Percentiles rank a stretch among this genome's conserved stretches.
Evolutionary conservation across 30 jellyfish, hydroid and myxozoan species (phyloP).

Genomic region (Calvadosia cruxmelitensis): DNA sequence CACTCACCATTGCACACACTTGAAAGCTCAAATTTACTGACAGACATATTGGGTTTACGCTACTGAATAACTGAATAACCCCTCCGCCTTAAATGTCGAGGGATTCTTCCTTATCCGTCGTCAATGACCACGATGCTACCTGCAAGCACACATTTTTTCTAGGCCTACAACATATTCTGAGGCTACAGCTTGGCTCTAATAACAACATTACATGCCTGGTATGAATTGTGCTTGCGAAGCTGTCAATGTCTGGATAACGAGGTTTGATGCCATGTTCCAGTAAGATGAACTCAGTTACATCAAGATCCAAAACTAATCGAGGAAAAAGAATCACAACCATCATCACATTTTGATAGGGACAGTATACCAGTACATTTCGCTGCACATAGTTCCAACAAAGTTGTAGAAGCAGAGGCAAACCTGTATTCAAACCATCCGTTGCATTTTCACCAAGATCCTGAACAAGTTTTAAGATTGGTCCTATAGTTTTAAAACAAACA

Average conservation of each 20-base stretch:
- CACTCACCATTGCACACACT: no score
- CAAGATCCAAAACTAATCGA: slow-evolving; percentile 82
- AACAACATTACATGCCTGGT: slow-evolving; percentile 8
- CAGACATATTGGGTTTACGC: no score
- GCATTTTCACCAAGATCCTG: slow-evolving; percentile 71
- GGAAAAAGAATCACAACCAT: no score
- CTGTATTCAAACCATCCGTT: slow-evolving; percentile 57
- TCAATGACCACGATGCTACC: no score
- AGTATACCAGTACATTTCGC: not conserved
- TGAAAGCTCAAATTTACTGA: no score
- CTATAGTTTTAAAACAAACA: slow-evolving; percentile 5
- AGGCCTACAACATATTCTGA: not conserved
- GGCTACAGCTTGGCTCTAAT: not conserved
- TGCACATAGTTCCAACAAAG: not conserved
- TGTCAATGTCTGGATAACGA: slow-evolving; percentile 30
- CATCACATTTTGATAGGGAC: no score
- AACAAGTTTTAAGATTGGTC: slow-evolving; percentile 41
- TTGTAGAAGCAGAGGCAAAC: slow-evolving; percentile 11
- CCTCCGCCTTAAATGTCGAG: no score
- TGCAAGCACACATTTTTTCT: not conserved
- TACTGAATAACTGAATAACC: no score
- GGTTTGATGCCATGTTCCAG: slow-evolving; percentile 60
- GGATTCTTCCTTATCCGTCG: no score
- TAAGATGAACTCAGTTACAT: slow-evolving; percentile 68
- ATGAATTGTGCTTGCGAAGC: slow-evolving; percentile 16